Evolutionary conservation across 2,888 invertebrate species (phyloP), one percentile per base, ranked within the genome.

Genomic region (Isoperla grammatica): DNA sequence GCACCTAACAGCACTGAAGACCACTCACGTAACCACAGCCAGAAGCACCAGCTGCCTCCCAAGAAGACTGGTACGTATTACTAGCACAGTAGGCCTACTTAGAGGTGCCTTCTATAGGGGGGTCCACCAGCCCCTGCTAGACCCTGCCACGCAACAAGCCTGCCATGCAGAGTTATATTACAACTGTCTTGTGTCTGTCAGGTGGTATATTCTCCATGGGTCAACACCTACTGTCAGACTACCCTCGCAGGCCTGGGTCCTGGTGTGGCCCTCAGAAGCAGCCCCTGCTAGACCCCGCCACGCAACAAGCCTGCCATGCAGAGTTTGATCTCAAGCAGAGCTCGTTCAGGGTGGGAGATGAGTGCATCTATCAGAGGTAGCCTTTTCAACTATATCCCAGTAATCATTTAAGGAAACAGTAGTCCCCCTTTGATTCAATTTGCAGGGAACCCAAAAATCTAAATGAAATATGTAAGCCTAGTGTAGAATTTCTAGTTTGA

Each of bases 291-390:
- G 74, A 75, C 64, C 67, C 69, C 4, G 67, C 70, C 17, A 71
- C 73, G 1, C 74, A 75, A 54, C 75, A 78, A 64, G 78, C 79
- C 13, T 78, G 78, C 63, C 81, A 80, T 67, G 77, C 81, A 5
- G 74, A 76, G 61, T 74, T 74, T 37, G 79, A 76, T 65, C 71
- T 81, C 57, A 81, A 81, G 68, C 82, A 79, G 71, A 86, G 86
- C 67, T 78, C 80, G 11, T 83, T 83, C 56, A 73, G 84, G 50
- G 81, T 85, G 23, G 87, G 87, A 0, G 86, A 88, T 58, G 87
- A 87, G 59, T 86, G 85, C 63, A 80, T 86, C 19, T 84, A 81
- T 66, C 84, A 86, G 60, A 78, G 86, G 74, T 29, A 29, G 8
- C 29, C 29, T 29, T 29, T 29, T 8, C n/a, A 48, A 48, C 57